Evolutionary conservation across 2,113 vertebrate genomes (phyloP).

Genomic region (Gallinago undulata): DNA sequence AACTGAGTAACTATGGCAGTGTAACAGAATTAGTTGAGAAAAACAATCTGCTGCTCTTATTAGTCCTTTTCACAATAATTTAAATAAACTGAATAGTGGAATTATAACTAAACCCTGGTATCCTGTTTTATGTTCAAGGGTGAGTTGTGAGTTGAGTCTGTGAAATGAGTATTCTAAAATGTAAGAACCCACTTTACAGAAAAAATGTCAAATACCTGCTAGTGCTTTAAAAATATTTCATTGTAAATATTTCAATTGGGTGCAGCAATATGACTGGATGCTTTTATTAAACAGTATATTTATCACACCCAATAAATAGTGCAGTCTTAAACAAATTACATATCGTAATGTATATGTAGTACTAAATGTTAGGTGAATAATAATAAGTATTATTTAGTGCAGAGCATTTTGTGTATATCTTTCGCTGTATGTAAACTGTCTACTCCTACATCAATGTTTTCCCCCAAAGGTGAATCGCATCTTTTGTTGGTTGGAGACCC

Average conservation of each 20-base stretch:
- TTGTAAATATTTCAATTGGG: neutral
- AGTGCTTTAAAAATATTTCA: neutral
- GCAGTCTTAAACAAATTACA: neutral
- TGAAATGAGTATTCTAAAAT: neutral
- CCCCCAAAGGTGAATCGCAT: constrained; percentile 88
- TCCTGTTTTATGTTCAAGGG: neutral
- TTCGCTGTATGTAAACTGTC: neutral
- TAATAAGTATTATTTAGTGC: neutral
- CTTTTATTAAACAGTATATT: neutral
- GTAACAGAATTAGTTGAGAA: neutral
- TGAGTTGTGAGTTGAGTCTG: neutral
- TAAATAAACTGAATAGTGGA: neutral
- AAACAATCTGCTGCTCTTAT: neutral
- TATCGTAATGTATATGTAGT: neutral
- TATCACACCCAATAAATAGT: neutral
- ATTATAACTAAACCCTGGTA: neutral
- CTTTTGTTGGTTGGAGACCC: constrained; percentile 95
- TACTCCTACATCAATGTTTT: neutral
- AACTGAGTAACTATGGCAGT: neutral
- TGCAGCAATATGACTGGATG: neutral
- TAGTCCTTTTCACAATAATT: neutral
- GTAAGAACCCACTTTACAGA: neutral
- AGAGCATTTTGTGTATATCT: neutral
- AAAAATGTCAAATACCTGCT: neutral
- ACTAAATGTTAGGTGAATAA: neutral